A percentile compares a stretch with the other conserved stretches of the same genome.
Evolutionary conservation across 2,888 invertebrate genomes (phyloP).

Genomic region (Ceramica pisi): DNA sequence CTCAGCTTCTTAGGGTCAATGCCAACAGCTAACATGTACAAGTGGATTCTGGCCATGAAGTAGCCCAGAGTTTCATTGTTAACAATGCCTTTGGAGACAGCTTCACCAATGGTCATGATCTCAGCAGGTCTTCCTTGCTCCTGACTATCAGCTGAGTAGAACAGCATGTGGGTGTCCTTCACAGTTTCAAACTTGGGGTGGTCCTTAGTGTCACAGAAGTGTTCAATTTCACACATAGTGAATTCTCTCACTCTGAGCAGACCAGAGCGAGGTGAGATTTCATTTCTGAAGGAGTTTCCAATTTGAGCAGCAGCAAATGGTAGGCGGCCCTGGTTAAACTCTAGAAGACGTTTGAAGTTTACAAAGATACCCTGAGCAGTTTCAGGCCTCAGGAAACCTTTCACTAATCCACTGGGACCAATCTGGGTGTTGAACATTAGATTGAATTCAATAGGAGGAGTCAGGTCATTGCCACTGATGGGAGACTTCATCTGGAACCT

Average conservation of each 20-base stretch:
- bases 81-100: constrained; percentile 96
- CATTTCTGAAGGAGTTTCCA: constrained; percentile 99
- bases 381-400: constrained; percentile 99
- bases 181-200: constrained; percentile 97
- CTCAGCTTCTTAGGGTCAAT: constrained; percentile 96
- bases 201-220: constrained; percentile 99
- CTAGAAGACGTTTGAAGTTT: constrained; percentile 98
- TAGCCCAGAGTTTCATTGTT: constrained; percentile 99
- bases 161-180: constrained; percentile 93
- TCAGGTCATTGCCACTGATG: constrained; percentile 97
- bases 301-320: constrained; percentile 99
- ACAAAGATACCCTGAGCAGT: constrained; percentile 99
- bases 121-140: constrained; percentile 98
- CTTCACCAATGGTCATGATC: constrained; percentile 95
- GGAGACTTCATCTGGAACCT: constrained; percentile 99
- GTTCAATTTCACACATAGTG: constrained; percentile 99
- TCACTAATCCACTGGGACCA: constrained; percentile 98
- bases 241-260: constrained; percentile 99
- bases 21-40: constrained; percentile 96
- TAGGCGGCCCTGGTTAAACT: constrained; percentile 98
- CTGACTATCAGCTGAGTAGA: constrained; percentile 99
- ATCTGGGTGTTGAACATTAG: constrained; percentile 99
- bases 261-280: constrained; percentile 99
- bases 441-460: constrained; percentile 99
- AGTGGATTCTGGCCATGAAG: constrained; percentile 98